phyloP scores from a whole-genome alignment of 2,888 invertebrate genomes.

The Pseudoips prasinana region DNA sequence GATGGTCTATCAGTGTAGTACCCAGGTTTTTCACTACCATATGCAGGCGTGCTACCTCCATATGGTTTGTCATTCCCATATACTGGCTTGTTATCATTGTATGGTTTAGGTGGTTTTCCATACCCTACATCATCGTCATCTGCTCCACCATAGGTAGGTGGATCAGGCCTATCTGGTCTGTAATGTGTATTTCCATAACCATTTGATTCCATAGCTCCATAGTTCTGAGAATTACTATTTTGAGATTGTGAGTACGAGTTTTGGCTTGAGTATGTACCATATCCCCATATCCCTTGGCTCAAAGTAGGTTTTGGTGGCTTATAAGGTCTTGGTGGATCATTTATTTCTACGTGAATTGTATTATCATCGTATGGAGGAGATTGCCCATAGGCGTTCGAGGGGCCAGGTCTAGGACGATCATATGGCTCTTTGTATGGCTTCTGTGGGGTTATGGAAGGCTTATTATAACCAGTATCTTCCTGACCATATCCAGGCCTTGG shows the following conservation, averaged over 20 bases:
- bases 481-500: slow-evolving; percentile 22
- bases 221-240: slow-evolving; percentile 29
- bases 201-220: slow-evolving; percentile 34
- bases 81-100: background rate
- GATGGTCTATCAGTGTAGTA: slow-evolving; percentile 8
- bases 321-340: slow-evolving; percentile 64
- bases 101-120: background rate
- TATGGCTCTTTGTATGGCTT: slow-evolving; percentile 36
- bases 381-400: slow-evolving; percentile 50
- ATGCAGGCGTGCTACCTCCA: slow-evolving; percentile 3
- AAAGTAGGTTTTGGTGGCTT: slow-evolving; percentile 44
- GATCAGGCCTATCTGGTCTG: slow-evolving; percentile 16
- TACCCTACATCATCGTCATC: background rate
- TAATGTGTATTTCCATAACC: slow-evolving; percentile 17
- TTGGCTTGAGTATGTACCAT: slow-evolving; percentile 49
- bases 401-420: slow-evolving; percentile 26
- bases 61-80: background rate
- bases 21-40: slow-evolving; percentile 2
- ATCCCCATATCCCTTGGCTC: slow-evolving; percentile 45
- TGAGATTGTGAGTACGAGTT: slow-evolving; percentile 45
- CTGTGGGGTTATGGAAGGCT: slow-evolving; percentile 37
- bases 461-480: slow-evolving; percentile 19
- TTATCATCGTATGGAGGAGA: slow-evolving; percentile 58
- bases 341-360: slow-evolving; percentile 62
- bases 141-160: slow-evolving; percentile 17